Percentiles rank a stretch among this genome's conserved stretches.
phyloP scores from a whole-genome alignment of 2,113 vertebrate genomes.

The Atractosteus spatula region DNA sequence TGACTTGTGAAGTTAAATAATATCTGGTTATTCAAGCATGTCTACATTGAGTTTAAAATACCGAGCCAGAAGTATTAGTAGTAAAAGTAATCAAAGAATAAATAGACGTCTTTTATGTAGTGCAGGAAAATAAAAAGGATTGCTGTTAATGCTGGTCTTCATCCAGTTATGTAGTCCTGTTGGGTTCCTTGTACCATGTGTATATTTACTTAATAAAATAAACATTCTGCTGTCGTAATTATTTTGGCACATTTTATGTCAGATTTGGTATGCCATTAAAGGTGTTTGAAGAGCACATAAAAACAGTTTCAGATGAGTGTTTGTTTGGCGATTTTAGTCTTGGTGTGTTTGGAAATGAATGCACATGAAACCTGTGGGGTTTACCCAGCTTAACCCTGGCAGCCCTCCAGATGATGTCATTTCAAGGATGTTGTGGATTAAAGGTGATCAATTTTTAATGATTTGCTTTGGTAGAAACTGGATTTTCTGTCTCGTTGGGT shows the following conservation, averaged over 20 bases:
- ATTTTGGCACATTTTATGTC: slow-evolving; percentile 10
- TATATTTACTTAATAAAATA: too few relatives aligned
- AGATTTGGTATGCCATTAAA: not conserved
- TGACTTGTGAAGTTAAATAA: too few relatives aligned
- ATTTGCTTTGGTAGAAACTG: slow-evolving; percentile 39
- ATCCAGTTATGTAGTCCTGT: too few relatives aligned
- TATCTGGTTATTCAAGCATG: too few relatives aligned
- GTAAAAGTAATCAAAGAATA: too few relatives aligned
- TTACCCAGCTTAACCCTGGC: slow-evolving; percentile 55
- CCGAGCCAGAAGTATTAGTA: too few relatives aligned
- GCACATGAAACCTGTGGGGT: slow-evolving; percentile 43
- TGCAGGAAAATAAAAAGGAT: too few relatives aligned
- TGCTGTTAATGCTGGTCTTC: too few relatives aligned
- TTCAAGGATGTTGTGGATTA: slow-evolving; percentile 33
- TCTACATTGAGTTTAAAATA: too few relatives aligned
- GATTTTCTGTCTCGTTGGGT: not conserved
- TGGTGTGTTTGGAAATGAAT: slow-evolving; percentile 70
- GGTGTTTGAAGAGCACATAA: not conserved
- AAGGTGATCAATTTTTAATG: slow-evolving; percentile 64
- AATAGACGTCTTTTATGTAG: too few relatives aligned
- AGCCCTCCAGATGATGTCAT: slow-evolving; percentile 65
- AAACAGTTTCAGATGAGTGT: slow-evolving; percentile 37
- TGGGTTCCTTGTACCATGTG: too few relatives aligned
- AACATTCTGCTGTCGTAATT: not conserved
- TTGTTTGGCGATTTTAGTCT: slow-evolving; percentile 63